Conservation (phyloP, 1,140 invertebrate genomes). For the Leguminivora glycinivorella region DNA sequence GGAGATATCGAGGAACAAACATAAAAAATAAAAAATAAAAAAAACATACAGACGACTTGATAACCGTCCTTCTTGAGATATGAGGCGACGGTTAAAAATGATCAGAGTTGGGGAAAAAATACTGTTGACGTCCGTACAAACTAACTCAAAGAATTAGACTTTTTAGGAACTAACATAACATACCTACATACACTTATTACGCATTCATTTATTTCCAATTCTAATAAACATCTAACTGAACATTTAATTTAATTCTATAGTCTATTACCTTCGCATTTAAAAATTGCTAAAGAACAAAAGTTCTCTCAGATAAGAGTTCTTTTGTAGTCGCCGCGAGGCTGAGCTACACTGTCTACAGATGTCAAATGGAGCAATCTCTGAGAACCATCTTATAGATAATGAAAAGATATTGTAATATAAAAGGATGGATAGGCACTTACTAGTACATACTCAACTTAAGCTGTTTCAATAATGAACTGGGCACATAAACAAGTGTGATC, state of each 20-base stretch:
- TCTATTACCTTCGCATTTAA: not conserved
- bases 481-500: too few species aligned
- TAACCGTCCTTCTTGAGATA: too few species aligned
- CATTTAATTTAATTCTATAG: not conserved
- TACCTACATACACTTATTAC: not conserved
- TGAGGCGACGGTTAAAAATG: too few species aligned
- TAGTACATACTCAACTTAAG: too few species aligned
- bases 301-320: slow-evolving; percentile 1
- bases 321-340: slow-evolving; percentile 16
- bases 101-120: too few species aligned
- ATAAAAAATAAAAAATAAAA: too few species aligned
- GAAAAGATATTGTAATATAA: not conserved
- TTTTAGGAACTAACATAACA: too few species aligned
- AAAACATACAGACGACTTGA: too few species aligned
- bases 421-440: not conserved
- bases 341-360: slow-evolving; percentile 14
- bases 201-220: not conserved
- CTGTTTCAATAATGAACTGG: too few species aligned
- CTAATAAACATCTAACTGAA: not conserved
- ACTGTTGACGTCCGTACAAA: too few species aligned
- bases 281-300: slow-evolving; percentile 8
- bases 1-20: too few species aligned
- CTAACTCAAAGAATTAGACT: too few species aligned
- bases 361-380: slow-evolving; percentile 15
- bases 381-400: slow-evolving; percentile 1